phyloP scores from a whole-genome alignment of 1,140 invertebrate species.

The Philaenus spumarius region DNA sequence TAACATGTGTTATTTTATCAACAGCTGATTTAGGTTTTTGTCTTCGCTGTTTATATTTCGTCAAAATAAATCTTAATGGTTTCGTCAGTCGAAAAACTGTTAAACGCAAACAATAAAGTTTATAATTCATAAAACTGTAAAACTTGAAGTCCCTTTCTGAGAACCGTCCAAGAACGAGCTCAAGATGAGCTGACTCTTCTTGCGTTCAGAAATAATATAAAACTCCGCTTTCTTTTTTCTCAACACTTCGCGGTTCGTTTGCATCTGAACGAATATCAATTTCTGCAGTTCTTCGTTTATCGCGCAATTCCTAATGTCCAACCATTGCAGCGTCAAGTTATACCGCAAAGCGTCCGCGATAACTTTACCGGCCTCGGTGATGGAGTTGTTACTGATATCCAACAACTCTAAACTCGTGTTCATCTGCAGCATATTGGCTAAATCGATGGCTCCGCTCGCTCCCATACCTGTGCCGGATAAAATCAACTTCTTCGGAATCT shows the following conservation, averaged over 20 bases:
- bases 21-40: too few relatives aligned
- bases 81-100: too few relatives aligned
- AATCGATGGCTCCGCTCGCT: constrained; percentile 29
- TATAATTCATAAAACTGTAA: too few relatives aligned
- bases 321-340: constrained; percentile 10
- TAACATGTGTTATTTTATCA: too few relatives aligned
- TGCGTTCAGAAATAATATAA: too few relatives aligned
- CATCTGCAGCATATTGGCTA: constrained; percentile 34
- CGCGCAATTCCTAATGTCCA: constrained; percentile 20
- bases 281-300: constrained; percentile 1
- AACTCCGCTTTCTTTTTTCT: not conserved
- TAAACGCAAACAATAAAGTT: too few relatives aligned
- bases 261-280: not conserved
- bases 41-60: too few relatives aligned
- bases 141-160: too few relatives aligned
- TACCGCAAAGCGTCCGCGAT: constrained; percentile 2
- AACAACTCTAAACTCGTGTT: constrained; percentile 32
- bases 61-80: too few relatives aligned
- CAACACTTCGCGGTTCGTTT: not conserved
- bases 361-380: constrained; percentile 32
- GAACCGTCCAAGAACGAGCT: too few relatives aligned
- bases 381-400: constrained; percentile 38
- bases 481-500: constrained; percentile 30
- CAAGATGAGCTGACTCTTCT: too few relatives aligned
- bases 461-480: constrained; percentile 34